Evolutionary conservation across 2,888 invertebrate species (phyloP).

Genomic region (Cryptus armator): DNA sequence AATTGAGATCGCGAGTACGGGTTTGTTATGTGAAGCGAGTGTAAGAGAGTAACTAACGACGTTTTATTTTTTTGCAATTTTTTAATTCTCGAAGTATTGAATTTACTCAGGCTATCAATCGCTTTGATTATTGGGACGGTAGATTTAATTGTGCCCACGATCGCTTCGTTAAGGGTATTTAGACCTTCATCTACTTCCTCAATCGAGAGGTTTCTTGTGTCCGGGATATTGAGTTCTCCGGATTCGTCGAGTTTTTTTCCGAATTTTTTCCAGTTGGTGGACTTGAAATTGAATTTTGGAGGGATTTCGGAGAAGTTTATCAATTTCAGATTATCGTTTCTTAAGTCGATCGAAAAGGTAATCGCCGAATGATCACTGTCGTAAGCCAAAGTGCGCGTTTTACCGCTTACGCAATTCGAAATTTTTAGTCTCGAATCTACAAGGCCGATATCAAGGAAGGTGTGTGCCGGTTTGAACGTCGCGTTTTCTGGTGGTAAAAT

Average conservation of each 20-base stretch:
- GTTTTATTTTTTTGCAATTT: too few species aligned
- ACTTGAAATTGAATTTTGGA: slow-evolving; percentile 9
- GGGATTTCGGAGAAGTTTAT: not conserved
- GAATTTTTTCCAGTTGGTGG: slow-evolving; percentile 27
- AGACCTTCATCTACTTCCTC: slow-evolving; percentile 33
- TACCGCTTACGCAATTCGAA: not conserved
- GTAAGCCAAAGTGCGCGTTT: slow-evolving; percentile 17
- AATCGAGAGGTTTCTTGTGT: slow-evolving; percentile 32
- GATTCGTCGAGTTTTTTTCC: not conserved
- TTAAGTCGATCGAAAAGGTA: not conserved
- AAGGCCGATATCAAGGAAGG: slow-evolving; percentile 25
- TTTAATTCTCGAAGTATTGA: too few species aligned
- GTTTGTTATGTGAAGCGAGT: too few species aligned
- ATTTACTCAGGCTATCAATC: not conserved
- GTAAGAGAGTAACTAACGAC: too few species aligned
- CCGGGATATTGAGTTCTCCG: not conserved
- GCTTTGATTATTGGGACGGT: not conserved
- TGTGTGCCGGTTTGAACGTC: not conserved
- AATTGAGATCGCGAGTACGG: too few species aligned
- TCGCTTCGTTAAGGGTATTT: not conserved
- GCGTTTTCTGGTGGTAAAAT: too few species aligned
- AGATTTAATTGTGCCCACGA: not conserved
- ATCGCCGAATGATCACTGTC: slow-evolving; percentile 45
- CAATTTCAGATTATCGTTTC: not conserved
- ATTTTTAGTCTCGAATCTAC: not conserved